Base-by-base conservation (phyloP, 2,888 invertebrate species). In the Lypha dubia region DNA sequence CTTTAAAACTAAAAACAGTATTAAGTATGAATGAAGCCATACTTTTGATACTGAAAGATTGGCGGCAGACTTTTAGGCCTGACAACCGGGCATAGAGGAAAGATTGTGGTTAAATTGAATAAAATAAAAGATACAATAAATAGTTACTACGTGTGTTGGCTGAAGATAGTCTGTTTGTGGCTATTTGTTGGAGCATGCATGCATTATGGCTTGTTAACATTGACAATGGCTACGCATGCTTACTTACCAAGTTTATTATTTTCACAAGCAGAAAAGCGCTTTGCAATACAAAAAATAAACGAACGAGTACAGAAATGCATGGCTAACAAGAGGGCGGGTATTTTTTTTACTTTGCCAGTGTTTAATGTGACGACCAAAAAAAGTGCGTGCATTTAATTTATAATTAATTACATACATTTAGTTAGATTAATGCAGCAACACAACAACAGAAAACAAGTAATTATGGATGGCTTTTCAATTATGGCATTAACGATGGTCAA, bases 181-280 rank as follows among this genome's bases (percentile, higher is more conserved):
- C 70, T 79, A 46, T 67, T 75, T 74, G 46, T 38, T 70, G 75
- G 51, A 63, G 77, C 77, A 70, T 74, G 77, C 77, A 70, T 74
- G 53, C 67, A 70, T 82, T 28, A 62, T 81, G 73, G 74, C 74
- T 68, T 53, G 70, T 79, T 80, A 71, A 58, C 84, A 85, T 81
- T 85, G 79, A 75, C 80, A 85, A 76, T 86, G 83, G 87, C 83
- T 86, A 88, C 89, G 89, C 89, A 89, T 90, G 90, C 90, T 88
- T 73, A 75, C 65, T 87, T 75, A 75, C 70, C 58, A 86, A 75
- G 81, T 86, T 84, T 67, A 44, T 53, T 79, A 32, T 67, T 79
- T 85, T 82, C 62, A 38, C 56, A 70, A 49, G n/a, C n/a, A 24
- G 6, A 15, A 49, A 35, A 46, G 49, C 20, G 35, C 49, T 79